Base-by-base conservation (phyloP, 2,888 invertebrate genomes). In the Eupithecia abbreviata region DNA sequence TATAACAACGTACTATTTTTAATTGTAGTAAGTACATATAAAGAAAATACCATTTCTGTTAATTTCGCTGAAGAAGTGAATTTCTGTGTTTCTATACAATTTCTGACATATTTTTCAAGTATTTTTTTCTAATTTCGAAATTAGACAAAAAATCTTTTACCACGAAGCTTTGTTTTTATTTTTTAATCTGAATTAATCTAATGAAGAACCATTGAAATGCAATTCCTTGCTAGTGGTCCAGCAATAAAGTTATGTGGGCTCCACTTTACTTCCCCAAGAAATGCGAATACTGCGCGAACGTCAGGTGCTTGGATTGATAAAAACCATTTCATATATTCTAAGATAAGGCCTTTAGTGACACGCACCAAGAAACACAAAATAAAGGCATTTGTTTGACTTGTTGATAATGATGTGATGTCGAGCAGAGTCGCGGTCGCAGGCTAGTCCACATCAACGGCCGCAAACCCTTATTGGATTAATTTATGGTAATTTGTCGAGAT, bases 401-500 rank as follows among this genome's bases (percentile, higher is more conserved):
- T 42, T 66, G 41, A 42, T 66, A 42, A 66, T 66, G 42, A 62
- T 30, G 43, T 15, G 49, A 12, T 62, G 41, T 18, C 49, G 18
- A 67, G 68, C 62, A 4, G 49, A 75, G 73, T 68, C 68, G 10
- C 62, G 55, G 45, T 65, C 71, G 18, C 55, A 12, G 70, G 75
- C 58, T 41, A 66, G 74, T 75, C 2, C 7, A 18, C 70, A 75
- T 75, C 67, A 75, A 77, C 65, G 67, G 75, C 70, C 71, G 72
- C 78, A 72, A 74, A 72, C 83, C 82, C 81, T 83, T 83, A 83
- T 82, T 83, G 84, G 85, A 85, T 85, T 85, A 86, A 86, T 84
- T 84, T 84, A 85, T 84, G 84, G 82, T 84, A 85, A 84, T 93
- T 91, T 88, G 90, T 88, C 89, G 88, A 86, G 91, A 92, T 90